Evolutionary conservation across 2,113 vertebrate genomes (phyloP), one percentile per base, ranked within the genome.

Genomic region (Aix galericulata): DNA sequence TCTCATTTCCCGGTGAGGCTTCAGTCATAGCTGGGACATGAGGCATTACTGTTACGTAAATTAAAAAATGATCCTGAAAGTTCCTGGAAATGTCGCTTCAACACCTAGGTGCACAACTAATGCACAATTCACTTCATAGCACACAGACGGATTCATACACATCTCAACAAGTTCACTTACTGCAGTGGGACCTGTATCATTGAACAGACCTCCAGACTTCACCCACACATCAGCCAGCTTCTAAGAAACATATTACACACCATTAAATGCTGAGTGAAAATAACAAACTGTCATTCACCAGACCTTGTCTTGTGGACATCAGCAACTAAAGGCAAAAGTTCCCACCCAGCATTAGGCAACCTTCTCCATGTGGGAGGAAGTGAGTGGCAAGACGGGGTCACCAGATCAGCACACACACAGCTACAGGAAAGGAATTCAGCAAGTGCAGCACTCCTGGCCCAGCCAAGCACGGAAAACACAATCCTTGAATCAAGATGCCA

Each of bases 301-400:
- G 0, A 15, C 26, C 34, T 93, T 95, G 81, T 95, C 90, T 88
- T 9, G 1, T 21, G 80, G 60, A 60, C 29, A 40, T 84, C 82
- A 90, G 60, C 12, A 91, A 69, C 75, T 71, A 69, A 94, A 92
- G 90, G 89, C 55, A 83, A 66, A 79, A 59, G 74, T 86, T 40
- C 0, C 1, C n/a, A 87, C 50, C 40, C 2, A 21, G 31, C 62
- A 34, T 55, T 50, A 74, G 52, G 48, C 21, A 84, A 10, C 26
- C 9, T 81, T 68, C 60, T 58, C 64, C 1, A 0, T 16, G 74
- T 93, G 83, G 93, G 73, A 86, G 82, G 42, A 42, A 50, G 25
- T 0, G 0, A 67, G 56, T 64, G 68, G 62, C 42, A 73, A 68
- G 55, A 73, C 3, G 2, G 60, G 76, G 76, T 86, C 8, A 18